Evolutionary conservation across 2,888 invertebrate genomes (phyloP), one percentile per base, ranked within the genome.

Genomic region (Callyntrura sp.): DNA sequence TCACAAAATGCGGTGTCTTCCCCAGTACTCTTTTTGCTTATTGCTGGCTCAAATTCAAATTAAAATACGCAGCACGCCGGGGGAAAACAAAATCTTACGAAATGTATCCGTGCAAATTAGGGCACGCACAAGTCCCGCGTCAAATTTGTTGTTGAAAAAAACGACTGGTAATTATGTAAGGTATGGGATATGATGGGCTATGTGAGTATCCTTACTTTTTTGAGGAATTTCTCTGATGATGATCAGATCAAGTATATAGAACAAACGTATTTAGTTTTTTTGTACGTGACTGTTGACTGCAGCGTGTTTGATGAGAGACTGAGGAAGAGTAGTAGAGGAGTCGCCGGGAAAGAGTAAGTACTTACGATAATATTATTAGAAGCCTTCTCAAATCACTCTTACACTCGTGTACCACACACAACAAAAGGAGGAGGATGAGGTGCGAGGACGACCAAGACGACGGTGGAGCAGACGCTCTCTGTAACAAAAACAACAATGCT

Each of bases 221-320:
- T 57, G 57, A 6, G 1, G 57, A 20, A 57, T 57, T 8, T 8
- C 11, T 5, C 5, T 45, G 45, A 12, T 1, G 57, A 57, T 57
- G 57, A 8, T 45, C 45, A 45, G 11, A 45, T 45, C 17, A 17
- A 12, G 11, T 45, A n/a, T 57, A 17, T 17, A 57, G 1, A 17
- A 17, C 17, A 25, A 48, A 57, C n/a, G 11, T 55, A 57, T 57
- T 35, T 20, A 35, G 25, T 45, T 70, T 82, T n/a, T 82, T 82
- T 82, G 81, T 87, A 87, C 87, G 87, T 87, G 87, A 87, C 87
- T 87, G 87, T 87, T 87, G 87, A 87, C 87, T 87, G 87, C 87
- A 81, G 87, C 87, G 87, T 79, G 87, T 70, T 87, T 87, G 87
- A 68, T 79, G 87, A 87, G 81, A 87, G 87, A 87, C 87, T 87